These are phyloP conservation scores for Erebia aethiops DNA, from an alignment of 2,888 invertebrate species.

Conservation along the genomic window DNA sequence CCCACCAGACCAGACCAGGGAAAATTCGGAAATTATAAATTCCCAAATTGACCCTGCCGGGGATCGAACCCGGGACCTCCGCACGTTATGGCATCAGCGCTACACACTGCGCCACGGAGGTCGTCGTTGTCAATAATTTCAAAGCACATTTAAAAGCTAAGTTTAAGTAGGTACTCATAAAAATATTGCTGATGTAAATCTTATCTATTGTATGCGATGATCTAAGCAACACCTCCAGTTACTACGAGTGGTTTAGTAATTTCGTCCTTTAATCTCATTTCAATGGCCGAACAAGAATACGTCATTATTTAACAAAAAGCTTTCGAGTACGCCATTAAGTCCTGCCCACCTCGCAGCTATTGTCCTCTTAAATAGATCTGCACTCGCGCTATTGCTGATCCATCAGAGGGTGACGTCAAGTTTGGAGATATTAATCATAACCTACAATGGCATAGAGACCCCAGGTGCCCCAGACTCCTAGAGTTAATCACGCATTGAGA, in stretches of 20 bases:
- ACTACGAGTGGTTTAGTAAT: background rate
- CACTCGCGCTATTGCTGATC: slow-evolving; percentile 19
- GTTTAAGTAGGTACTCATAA: too few species aligned
- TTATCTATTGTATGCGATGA: too few species aligned
- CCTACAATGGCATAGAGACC: background rate
- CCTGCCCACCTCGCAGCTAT: slow-evolving; percentile 13
- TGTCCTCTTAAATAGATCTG: slow-evolving; percentile 17
- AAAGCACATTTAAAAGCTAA: too few species aligned
- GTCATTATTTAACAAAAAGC: slow-evolving; percentile 21
- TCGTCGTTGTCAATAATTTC: too few species aligned
- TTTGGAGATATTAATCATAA: slow-evolving; percentile 24
- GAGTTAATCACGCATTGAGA: slow-evolving; percentile 21
- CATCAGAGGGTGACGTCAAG: slow-evolving; percentile 22
- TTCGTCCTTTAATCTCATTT: background rate
- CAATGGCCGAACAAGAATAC: slow-evolving; percentile 3
- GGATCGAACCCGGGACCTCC: too few species aligned
- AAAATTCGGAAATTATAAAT: too few species aligned
- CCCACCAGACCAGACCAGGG: too few species aligned
- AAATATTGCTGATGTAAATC: too few species aligned
- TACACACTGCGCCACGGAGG: too few species aligned
- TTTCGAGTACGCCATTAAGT: slow-evolving; percentile 12
- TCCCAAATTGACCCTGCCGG: too few species aligned
- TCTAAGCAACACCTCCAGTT: too few species aligned
- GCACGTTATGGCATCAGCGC: too few species aligned
- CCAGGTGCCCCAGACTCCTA: background rate